A percentile compares a stretch with the other conserved stretches of the same genome.
These are phyloP conservation scores for Mustelus asterias DNA, from an alignment of 2,113 vertebrate genomes.

Conservation along the genomic window DNA sequence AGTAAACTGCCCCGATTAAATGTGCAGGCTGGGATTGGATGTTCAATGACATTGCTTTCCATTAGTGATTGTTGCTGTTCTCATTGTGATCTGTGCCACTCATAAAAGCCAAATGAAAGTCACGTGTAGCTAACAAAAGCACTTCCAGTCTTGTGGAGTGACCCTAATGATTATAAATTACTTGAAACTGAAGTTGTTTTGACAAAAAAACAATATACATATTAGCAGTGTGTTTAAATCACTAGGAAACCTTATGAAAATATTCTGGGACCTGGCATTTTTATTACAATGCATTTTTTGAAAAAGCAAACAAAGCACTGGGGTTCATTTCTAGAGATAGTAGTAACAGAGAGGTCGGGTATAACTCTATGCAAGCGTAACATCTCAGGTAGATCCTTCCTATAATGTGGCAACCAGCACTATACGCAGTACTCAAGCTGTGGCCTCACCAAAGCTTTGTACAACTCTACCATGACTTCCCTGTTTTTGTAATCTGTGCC, in stretches of 20 bases:
- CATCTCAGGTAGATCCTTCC: too few relatives aligned
- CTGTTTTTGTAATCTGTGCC: too few relatives aligned
- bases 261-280: background rate
- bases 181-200: background rate
- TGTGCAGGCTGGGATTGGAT: background rate
- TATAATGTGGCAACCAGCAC: too few relatives aligned
- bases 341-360: background rate
- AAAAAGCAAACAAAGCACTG: background rate
- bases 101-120: background rate
- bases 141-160: background rate
- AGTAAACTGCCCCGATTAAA: background rate
- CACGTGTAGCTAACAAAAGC: background rate
- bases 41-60: background rate
- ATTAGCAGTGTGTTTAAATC: background rate
- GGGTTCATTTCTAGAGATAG: background rate
- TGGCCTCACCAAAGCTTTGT: too few relatives aligned
- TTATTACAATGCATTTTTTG: background rate
- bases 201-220: background rate
- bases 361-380: background rate
- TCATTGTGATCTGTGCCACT: background rate
- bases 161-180: background rate
- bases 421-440: too few relatives aligned
- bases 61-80: conserved; percentile 3
- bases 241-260: background rate
- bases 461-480: too few relatives aligned